Percentiles rank a stretch among this genome's conserved stretches.
Evolutionary conservation across 2,888 invertebrate genomes (phyloP).

Genomic region (Julus scandinavius): DNA sequence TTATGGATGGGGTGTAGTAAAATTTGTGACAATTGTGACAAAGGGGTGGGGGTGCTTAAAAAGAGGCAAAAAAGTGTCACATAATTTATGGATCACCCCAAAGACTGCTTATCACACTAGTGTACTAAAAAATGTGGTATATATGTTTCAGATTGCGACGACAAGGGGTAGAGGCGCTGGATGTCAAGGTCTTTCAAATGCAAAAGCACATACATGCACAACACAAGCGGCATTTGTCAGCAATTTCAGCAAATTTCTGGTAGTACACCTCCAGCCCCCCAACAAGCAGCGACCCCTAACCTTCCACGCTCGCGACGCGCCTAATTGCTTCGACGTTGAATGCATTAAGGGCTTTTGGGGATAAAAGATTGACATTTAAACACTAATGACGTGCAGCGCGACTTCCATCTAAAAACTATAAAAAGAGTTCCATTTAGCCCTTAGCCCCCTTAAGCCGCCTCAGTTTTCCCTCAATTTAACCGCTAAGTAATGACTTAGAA

Average conservation of each 20-base stretch:
- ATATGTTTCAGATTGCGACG: no score
- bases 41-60: no score
- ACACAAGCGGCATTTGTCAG: background rate
- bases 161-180: no score
- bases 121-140: no score
- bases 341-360: constrained; percentile 42
- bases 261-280: background rate
- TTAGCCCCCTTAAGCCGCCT: constrained; percentile 22
- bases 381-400: constrained; percentile 39
- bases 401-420: constrained; percentile 39
- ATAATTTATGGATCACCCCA: no score
- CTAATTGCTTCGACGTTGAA: constrained; percentile 42
- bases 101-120: no score
- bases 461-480: constrained; percentile 40
- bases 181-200: no score
- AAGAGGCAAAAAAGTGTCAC: no score
- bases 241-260: background rate
- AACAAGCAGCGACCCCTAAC: background rate
- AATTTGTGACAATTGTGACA: no score
- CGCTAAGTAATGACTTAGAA: constrained; percentile 42
- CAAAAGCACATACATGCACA: no score
- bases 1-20: no score
- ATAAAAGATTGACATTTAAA: constrained; percentile 42
- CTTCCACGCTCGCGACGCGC: background rate
- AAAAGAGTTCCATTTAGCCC: constrained; percentile 30